phyloP scores from a whole-genome alignment of 2,113 vertebrate genomes.

The Erpornis zantholeuca region DNA sequence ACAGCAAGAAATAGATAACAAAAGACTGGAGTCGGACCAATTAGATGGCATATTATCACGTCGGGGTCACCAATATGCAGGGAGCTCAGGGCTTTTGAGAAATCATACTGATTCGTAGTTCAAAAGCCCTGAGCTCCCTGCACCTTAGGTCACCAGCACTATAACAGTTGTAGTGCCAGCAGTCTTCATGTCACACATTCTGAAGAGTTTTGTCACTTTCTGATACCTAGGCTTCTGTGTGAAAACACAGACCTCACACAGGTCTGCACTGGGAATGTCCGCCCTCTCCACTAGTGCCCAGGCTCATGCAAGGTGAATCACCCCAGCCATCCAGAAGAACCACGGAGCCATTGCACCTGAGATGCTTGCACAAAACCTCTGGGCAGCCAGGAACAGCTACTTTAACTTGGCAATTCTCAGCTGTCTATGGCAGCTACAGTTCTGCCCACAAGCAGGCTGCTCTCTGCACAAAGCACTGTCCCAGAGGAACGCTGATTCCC shows the following conservation, averaged over 20 bases:
- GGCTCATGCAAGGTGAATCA: neutral
- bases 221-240: neutral
- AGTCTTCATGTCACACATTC: neutral
- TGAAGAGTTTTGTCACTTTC: neutral
- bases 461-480: neutral
- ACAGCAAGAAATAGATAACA: no score
- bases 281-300: accelerated
- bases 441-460: neutral
- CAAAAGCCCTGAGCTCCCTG: no score
- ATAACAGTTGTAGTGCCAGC: neutral
- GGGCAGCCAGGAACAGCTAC: neutral
- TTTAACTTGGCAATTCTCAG: neutral
- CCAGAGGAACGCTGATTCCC: neutral
- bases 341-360: neutral
- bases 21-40: no score
- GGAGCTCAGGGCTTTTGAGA: no score
- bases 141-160: neutral
- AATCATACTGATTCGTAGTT: no score
- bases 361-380: neutral
- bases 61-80: no score
- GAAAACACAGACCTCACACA: neutral
- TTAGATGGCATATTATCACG: no score
- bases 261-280: neutral
- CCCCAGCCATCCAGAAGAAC: neutral
- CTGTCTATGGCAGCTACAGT: neutral